These are phyloP conservation scores for Ivindomyrus marchei DNA, from an alignment of 2,113 vertebrate species.

Conservation along the genomic window DNA sequence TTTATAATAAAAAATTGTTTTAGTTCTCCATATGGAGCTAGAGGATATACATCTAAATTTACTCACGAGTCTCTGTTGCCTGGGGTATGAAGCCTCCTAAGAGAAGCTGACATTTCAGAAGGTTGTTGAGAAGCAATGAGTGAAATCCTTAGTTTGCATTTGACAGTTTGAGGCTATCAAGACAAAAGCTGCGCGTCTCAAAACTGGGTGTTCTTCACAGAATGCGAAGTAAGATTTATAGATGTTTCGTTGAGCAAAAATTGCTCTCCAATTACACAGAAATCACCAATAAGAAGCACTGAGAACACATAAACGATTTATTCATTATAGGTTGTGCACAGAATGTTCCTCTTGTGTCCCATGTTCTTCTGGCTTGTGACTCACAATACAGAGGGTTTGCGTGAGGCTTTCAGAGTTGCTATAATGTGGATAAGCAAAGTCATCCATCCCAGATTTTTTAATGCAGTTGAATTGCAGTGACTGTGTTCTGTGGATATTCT, in stretches of 20 bases:
- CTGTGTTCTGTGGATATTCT: background rate
- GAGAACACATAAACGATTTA: background rate
- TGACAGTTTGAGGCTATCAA: constrained; percentile 14
- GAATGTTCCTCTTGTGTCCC: background rate
- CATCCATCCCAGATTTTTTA: too few relatives aligned
- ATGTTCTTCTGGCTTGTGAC: background rate
- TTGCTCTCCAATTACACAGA: background rate
- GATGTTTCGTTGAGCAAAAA: background rate
- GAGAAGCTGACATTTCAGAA: background rate
- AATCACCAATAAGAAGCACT: background rate
- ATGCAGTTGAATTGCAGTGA: background rate
- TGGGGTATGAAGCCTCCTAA: background rate
- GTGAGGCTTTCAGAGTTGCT: background rate
- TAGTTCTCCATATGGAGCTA: background rate
- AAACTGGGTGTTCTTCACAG: background rate
- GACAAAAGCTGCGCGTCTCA: background rate
- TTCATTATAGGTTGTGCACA: background rate
- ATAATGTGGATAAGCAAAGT: background rate
- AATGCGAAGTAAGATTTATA: background rate
- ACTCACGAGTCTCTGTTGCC: background rate
- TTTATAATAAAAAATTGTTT: background rate
- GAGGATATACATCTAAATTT: background rate
- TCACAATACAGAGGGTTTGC: background rate
- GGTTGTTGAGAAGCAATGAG: too few relatives aligned
- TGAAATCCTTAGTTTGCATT: background rate